phyloP scores from a whole-genome alignment of 2,888 invertebrate genomes.

The Podotricha telesiphe region DNA sequence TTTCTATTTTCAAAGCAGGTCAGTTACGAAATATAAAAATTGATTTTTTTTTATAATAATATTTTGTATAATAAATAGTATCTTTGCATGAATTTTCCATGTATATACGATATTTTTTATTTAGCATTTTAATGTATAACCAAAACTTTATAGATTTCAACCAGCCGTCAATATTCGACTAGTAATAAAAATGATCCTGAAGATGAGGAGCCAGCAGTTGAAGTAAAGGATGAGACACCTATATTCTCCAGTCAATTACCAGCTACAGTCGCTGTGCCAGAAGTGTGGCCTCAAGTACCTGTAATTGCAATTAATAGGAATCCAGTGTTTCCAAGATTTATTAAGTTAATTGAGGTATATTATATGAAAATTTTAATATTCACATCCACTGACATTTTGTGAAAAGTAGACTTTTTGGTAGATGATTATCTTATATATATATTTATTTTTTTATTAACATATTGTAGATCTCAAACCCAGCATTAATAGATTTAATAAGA shows the following conservation, averaged over 20 bases:
- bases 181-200: conserved; percentile 68
- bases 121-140: neutral
- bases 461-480: conserved; percentile 91
- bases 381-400: neutral
- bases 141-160: conserved; percentile 39
- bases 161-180: conserved; percentile 63
- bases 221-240: conserved; percentile 68
- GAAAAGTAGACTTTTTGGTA: too few species aligned
- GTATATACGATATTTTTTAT: neutral
- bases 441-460: conserved; percentile 37
- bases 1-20: conserved; percentile 39
- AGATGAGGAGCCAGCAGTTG: conserved; percentile 64
- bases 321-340: conserved; percentile 98
- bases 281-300: conserved; percentile 98
- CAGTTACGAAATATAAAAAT: conserved; percentile 2
- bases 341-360: conserved; percentile 96
- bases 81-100: neutral
- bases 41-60: neutral
- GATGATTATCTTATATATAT: too few species aligned
- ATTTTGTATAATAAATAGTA: neutral
- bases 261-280: conserved; percentile 96
- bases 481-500: conserved; percentile 93
- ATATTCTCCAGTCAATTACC: conserved; percentile 86
- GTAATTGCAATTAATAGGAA: conserved; percentile 96
- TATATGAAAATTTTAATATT: neutral